These are phyloP conservation scores for Nannoperca australis DNA, from an alignment of 2,797 vertebrate genomes.

Conservation along the genomic window DNA sequence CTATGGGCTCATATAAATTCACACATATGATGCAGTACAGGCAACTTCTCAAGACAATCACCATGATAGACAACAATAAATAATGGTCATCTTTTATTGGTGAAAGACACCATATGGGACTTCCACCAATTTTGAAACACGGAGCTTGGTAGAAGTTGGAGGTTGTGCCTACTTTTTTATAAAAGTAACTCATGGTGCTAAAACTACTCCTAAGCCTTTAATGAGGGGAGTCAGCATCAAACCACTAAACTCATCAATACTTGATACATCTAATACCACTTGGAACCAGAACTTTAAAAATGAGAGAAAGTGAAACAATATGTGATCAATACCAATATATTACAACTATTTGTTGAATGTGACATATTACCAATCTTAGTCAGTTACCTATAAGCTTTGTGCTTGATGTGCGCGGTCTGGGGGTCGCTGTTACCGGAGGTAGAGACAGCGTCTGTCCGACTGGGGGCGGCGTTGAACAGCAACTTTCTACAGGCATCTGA, in stretches of 20 bases:
- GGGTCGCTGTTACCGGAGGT: slow-evolving; percentile 19
- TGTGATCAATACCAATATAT: background rate
- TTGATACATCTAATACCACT: background rate
- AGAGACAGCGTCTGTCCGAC: slow-evolving; percentile 82
- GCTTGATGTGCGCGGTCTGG: background rate
- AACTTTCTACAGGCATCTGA: slow-evolving; percentile 59
- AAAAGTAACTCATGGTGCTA: background rate
- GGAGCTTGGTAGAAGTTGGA: background rate
- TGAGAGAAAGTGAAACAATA: background rate
- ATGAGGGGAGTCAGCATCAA: background rate
- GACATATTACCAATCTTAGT: background rate
- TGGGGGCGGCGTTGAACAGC: slow-evolving; percentile 87
- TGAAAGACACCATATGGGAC: background rate
- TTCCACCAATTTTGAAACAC: background rate
- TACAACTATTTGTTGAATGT: background rate
- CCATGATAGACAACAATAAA: background rate
- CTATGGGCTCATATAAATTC: background rate
- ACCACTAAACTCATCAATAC: background rate
- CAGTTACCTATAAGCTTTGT: background rate
- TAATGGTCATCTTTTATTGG: background rate
- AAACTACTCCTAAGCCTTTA: background rate
- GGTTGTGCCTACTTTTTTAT: no score
- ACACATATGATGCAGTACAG: background rate
- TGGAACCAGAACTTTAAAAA: background rate
- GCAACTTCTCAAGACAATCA: background rate